Evolutionary conservation across 2,888 invertebrate species (phyloP).

Genomic region (Ctena decussata): DNA sequence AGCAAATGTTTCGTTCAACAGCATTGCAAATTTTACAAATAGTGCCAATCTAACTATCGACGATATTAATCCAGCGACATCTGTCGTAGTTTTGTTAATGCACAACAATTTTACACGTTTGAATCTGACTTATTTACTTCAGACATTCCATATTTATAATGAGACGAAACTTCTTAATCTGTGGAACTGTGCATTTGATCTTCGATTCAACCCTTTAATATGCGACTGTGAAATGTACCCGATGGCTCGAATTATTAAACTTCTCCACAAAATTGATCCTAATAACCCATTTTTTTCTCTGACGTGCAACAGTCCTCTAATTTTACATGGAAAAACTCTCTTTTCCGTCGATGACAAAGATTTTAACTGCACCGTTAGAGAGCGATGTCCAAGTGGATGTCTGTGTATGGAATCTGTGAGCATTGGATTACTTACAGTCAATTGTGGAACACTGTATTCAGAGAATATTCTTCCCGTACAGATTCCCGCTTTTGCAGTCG

Average conservation of each 20-base stretch:
- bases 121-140: slow-evolving; percentile 10
- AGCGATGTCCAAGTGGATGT: slow-evolving; percentile 37
- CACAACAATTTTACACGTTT: slow-evolving; percentile 45
- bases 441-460: slow-evolving; percentile 10
- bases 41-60: slow-evolving; percentile 22
- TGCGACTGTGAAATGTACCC: slow-evolving; percentile 48
- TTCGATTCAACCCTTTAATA: slow-evolving; percentile 49
- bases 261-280: slow-evolving; percentile 32
- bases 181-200: slow-evolving; percentile 30
- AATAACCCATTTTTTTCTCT: slow-evolving; percentile 42
- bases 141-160: slow-evolving; percentile 34
- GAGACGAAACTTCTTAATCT: background rate
- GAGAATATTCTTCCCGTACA: background rate
- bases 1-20: slow-evolving; percentile 42
- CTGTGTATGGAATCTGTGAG: slow-evolving; percentile 32
- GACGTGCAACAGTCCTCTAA: slow-evolving; percentile 26
- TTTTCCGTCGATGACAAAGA: slow-evolving; percentile 5
- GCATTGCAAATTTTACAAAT: slow-evolving; percentile 27
- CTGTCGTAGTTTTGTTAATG: background rate
- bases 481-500: background rate
- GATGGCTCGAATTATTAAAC: background rate
- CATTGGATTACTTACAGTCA: slow-evolving; percentile 12
- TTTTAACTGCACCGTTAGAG: slow-evolving; percentile 45
- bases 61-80: background rate
- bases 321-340: slow-evolving; percentile 26